Percentiles rank a stretch among this genome's conserved stretches.
These are phyloP conservation scores for Eupeodes latifasciatus DNA, from an alignment of 2,888 invertebrate species.

Conservation along the genomic window DNA sequence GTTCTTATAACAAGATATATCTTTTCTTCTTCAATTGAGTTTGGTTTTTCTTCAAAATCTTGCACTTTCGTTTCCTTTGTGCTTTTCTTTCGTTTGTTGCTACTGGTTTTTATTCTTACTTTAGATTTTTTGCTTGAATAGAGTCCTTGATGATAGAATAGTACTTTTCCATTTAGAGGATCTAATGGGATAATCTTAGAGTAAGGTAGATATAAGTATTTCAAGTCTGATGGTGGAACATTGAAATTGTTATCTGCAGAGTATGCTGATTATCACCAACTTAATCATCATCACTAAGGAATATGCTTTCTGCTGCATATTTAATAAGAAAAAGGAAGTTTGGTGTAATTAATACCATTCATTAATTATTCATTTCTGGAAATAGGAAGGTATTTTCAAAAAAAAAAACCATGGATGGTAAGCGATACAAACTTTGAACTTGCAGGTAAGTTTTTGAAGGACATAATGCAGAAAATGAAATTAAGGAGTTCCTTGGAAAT, in stretches of 20 bases:
- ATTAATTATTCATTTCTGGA: constrained; percentile 59
- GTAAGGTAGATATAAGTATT: constrained; percentile 34
- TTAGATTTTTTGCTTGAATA: constrained; percentile 1
- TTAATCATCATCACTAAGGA: constrained; percentile 41
- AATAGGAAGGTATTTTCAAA: background rate
- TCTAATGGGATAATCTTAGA: constrained; percentile 53
- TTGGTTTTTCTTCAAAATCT: constrained; percentile 24
- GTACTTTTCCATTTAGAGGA: constrained; percentile 29
- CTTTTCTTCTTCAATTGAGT: background rate
- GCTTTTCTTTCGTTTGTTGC: background rate
- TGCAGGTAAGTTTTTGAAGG: background rate
- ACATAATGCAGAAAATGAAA: background rate
- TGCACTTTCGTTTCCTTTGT: constrained; percentile 27
- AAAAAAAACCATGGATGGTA: background rate
- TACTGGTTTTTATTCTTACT: constrained; percentile 5
- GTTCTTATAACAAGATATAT: background rate
- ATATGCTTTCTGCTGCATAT: constrained; percentile 55
- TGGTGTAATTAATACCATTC: constrained; percentile 66
- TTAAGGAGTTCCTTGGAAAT: no score
- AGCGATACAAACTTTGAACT: background rate
- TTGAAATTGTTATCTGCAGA: constrained; percentile 41
- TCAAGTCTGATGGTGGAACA: constrained; percentile 12
- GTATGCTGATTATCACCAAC: constrained; percentile 57
- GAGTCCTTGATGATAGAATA: constrained; percentile 35
- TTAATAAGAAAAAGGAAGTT: constrained; percentile 48